Evolutionary conservation across 2,113 vertebrate genomes (phyloP).

Genomic region (Acanthochromis polyacanthus): DNA sequence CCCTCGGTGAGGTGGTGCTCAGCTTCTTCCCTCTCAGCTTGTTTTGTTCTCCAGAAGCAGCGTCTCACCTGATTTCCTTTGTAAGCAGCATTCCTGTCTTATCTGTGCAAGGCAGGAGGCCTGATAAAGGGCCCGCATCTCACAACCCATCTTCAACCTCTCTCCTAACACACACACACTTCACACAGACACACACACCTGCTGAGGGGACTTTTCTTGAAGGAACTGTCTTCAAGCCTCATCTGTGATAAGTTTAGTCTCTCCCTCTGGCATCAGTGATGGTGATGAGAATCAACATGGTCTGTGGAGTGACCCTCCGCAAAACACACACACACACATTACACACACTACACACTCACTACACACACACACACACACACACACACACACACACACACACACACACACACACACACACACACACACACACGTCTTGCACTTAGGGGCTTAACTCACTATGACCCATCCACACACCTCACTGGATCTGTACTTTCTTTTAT

Average conservation of each 20-base stretch:
- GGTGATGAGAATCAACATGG: slow-evolving; percentile 39
- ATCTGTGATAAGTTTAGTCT: slow-evolving; percentile 54
- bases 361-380: no score
- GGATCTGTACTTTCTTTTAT: no score
- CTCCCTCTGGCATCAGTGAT: slow-evolving; percentile 25
- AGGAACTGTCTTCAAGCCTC: slow-evolving; percentile 49
- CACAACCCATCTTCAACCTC: slow-evolving; percentile 14
- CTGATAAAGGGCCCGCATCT: slow-evolving; percentile 56
- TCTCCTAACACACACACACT: neutral
- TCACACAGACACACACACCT: neutral
- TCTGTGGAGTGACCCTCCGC: neutral
- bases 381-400: neutral
- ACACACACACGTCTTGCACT: no score
- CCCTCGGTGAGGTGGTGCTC: neutral
- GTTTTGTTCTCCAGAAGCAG: slow-evolving; percentile 46
- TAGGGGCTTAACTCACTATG: neutral
- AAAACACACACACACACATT: neutral
- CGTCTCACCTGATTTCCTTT: slow-evolving; percentile 54
- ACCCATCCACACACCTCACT: neutral
- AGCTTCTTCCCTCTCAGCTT: slow-evolving; percentile 15
- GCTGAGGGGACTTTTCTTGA: slow-evolving; percentile 16
- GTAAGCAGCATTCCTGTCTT: slow-evolving; percentile 72
- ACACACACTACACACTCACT: neutral
- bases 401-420: neutral
- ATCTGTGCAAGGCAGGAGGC: slow-evolving; percentile 61